Evolutionary conservation across 2,888 invertebrate species (phyloP).

Genomic region (Aelia acuminata): DNA sequence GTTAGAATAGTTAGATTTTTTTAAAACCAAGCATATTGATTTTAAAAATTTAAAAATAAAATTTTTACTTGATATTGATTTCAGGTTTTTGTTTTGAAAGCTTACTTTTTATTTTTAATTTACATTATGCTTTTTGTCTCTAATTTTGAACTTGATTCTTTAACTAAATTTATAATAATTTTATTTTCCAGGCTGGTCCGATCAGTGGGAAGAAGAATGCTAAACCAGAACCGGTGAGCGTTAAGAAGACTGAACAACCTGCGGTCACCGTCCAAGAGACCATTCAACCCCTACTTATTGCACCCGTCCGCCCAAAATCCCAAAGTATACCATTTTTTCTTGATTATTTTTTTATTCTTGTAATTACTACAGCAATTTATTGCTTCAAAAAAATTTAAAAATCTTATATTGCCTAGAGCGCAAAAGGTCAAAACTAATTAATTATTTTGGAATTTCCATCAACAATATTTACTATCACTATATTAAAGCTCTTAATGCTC

Average conservation of each 20-base stretch:
- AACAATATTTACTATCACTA: background rate
- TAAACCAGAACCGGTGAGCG: slow-evolving; percentile 38
- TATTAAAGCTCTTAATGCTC: background rate
- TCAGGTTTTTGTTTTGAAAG: background rate
- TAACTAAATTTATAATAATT: background rate
- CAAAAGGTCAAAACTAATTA: background rate
- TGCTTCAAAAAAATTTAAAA: too few relatives aligned
- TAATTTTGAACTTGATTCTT: background rate
- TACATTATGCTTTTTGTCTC: background rate
- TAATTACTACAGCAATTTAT: too few relatives aligned
- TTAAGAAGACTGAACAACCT: slow-evolving; percentile 49
- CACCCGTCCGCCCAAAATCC: slow-evolving; percentile 68
- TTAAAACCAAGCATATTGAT: too few relatives aligned
- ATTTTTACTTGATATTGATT: background rate
- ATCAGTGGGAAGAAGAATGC: background rate
- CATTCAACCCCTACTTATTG: slow-evolving; percentile 63
- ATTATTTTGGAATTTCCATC: background rate
- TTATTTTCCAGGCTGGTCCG: slow-evolving; percentile 14
- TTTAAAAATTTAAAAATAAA: too few relatives aligned
- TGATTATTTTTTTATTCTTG: background rate
- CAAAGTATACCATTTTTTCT: slow-evolving; percentile 36
- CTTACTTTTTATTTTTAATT: background rate
- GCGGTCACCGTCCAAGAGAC: slow-evolving; percentile 63
- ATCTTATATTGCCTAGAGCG: too few relatives aligned
- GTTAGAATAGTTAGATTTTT: too few relatives aligned